Conservation (phyloP, 2,888 invertebrate species). For the Netelia fuscicornis region DNA sequence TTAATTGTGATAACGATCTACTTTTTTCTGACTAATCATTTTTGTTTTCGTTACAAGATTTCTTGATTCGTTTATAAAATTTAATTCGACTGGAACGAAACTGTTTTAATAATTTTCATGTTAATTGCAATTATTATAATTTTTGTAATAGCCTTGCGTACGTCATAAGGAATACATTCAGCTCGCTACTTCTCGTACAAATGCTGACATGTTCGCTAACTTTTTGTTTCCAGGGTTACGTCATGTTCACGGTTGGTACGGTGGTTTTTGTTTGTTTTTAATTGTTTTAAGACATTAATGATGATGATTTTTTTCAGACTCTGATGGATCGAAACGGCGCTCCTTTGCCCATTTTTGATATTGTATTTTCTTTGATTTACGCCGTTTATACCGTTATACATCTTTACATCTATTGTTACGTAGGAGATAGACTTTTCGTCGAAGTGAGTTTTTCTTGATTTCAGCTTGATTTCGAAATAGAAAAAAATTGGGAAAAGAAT, state of each 20-base stretch:
- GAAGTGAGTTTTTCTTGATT: constrained; percentile 53
- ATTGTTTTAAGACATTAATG: not conserved
- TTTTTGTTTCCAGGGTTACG: constrained; percentile 67
- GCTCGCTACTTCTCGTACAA: constrained; percentile 62
- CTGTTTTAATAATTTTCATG: no score
- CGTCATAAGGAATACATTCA: constrained; percentile 60
- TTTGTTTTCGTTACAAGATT: no score
- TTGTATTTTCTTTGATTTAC: constrained; percentile 61
- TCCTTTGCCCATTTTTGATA: constrained; percentile 34
- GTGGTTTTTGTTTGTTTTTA: not conserved
- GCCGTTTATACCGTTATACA: constrained; percentile 70
- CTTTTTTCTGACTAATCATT: no score
- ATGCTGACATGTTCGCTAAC: constrained; percentile 60
- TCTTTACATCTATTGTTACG: constrained; percentile 74
- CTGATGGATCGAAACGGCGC: constrained; percentile 48
- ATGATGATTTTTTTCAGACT: not conserved
- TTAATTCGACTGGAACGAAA: no score
- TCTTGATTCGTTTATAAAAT: no score
- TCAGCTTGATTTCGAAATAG: not conserved
- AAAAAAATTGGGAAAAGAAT: not conserved
- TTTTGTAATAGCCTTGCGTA: constrained; percentile 48
- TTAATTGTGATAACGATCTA: no score
- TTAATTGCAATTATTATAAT: not conserved
- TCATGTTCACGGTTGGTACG: constrained; percentile 57
- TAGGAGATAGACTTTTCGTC: constrained; percentile 71